Conservation (phyloP, 2,888 invertebrate species). For the Trichogramma evanescens region DNA sequence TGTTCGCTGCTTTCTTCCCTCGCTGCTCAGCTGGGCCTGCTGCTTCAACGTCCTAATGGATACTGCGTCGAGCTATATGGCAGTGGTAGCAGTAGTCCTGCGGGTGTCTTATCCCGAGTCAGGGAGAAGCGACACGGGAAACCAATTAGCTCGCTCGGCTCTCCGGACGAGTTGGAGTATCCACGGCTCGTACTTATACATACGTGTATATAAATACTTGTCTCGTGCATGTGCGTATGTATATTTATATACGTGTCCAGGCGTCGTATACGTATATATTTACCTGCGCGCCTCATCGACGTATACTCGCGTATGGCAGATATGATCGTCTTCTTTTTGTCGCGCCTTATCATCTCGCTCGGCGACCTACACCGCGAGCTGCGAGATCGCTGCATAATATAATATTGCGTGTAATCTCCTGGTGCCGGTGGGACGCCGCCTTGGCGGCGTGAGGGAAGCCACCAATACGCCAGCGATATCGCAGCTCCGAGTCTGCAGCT, state of each 20-base stretch:
- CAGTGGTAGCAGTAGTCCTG: too few species aligned
- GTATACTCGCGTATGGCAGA: too few species aligned
- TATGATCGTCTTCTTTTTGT: too few species aligned
- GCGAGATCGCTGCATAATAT: too few species aligned
- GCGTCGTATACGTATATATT: background rate
- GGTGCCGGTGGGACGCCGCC: background rate
- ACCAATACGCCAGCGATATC: slow-evolving; percentile 1
- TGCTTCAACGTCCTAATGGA: too few species aligned
- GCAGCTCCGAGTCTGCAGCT: background rate
- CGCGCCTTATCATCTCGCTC: too few species aligned
- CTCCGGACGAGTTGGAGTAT: slow-evolving; percentile 24
- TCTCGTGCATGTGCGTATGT: background rate
- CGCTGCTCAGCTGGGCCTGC: too few species aligned
- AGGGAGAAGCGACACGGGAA: slow-evolving; percentile 44
- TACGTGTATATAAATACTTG: background rate
- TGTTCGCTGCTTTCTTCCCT: too few species aligned
- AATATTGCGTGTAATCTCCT: background rate
- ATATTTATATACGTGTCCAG: background rate
- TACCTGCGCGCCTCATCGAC: background rate
- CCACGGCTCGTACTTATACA: background rate
- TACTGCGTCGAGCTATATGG: too few species aligned
- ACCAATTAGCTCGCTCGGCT: slow-evolving; percentile 44
- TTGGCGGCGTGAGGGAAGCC: background rate
- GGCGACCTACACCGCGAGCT: too few species aligned
- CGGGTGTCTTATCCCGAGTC: slow-evolving; percentile 39